phyloP scores from a whole-genome alignment of 2,888 invertebrate species.

The Cerastis rubricosa region DNA sequence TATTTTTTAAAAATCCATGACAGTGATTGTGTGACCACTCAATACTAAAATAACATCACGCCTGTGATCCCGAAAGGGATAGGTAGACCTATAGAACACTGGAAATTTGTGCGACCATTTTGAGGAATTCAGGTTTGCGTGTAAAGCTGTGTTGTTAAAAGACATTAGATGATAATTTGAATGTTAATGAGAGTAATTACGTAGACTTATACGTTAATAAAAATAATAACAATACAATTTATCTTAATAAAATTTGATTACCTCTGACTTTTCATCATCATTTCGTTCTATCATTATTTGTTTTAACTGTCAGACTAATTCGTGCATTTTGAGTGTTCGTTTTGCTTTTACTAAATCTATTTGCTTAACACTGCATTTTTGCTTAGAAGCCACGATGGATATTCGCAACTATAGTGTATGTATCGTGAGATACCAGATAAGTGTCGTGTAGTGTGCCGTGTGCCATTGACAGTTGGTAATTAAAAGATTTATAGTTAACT shows the following conservation, averaged over 20 bases:
- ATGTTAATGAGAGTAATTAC: conserved; percentile 10
- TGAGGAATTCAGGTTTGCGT: conserved; percentile 39
- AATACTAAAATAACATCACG: neutral
- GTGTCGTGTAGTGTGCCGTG: conserved; percentile 17
- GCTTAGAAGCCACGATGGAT: conserved; percentile 19
- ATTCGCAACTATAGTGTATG: conserved; percentile 10
- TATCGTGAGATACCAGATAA: neutral
- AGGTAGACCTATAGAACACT: neutral
- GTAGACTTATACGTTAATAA: neutral
- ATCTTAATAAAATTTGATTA: neutral
- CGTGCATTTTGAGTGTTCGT: neutral
- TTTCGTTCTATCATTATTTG: neutral
- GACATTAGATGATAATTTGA: conserved; percentile 19
- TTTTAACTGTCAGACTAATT: neutral
- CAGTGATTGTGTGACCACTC: conserved; percentile 28
- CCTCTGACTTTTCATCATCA: neutral
- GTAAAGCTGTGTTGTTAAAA: conserved; percentile 20
- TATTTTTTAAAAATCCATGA: conserved; percentile 5
- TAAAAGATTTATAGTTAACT: conserved; percentile 15
- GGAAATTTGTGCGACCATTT: conserved; percentile 6
- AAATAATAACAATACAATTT: conserved; percentile 12
- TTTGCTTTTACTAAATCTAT: conserved; percentile 23
- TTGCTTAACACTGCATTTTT: neutral
- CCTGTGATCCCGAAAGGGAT: neutral
- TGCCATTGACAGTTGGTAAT: conserved; percentile 4